Percentiles rank a stretch among this genome's conserved stretches.
Conservation (phyloP, 37 sponge, comb jelly and placozoan genomes). For the Hormiphora californensis region DNA sequence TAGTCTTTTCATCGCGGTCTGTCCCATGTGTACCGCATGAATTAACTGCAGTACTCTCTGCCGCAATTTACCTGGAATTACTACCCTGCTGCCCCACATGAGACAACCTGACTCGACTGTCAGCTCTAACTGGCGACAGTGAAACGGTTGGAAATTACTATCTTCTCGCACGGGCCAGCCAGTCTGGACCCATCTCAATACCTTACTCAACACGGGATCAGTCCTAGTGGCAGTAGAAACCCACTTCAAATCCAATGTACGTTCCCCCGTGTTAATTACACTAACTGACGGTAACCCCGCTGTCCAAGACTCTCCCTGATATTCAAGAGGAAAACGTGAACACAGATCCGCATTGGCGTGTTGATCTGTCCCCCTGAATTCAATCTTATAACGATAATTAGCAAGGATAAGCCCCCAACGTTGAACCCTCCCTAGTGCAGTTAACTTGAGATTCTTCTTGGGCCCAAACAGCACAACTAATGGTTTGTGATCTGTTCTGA, state of each 20-base stretch:
- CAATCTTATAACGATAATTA: conserved; percentile 55
- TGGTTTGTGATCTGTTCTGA: conserved; percentile 63
- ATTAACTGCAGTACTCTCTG: background rate
- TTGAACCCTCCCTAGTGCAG: conserved; percentile 57
- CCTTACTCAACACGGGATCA: conserved; percentile 8
- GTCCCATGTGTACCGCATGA: conserved; percentile 1
- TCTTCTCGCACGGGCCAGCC: conserved; percentile 9
- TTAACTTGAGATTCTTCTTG: conserved; percentile 20
- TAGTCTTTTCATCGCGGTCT: background rate
- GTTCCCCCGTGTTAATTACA: too few relatives aligned
- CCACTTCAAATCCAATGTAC: background rate
- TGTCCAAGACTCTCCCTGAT: background rate
- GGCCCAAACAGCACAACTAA: conserved; percentile 55
- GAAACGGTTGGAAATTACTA: conserved; percentile 15
- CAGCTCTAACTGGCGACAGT: background rate
- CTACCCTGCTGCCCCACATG: conserved; percentile 60
- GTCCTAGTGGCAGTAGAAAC: background rate
- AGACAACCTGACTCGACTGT: conserved; percentile 56
- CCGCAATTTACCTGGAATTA: conserved; percentile 22
- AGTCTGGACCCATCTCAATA: background rate
- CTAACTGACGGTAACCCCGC: background rate
- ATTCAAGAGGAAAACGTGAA: conserved; percentile 45
- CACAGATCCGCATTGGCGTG: conserved; percentile 62
- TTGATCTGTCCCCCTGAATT: conserved; percentile 54
- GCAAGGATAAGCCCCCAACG: conserved; percentile 59